Evolutionary conservation across 2,113 vertebrate species (phyloP).

Genomic region (Saguinus midas): DNA sequence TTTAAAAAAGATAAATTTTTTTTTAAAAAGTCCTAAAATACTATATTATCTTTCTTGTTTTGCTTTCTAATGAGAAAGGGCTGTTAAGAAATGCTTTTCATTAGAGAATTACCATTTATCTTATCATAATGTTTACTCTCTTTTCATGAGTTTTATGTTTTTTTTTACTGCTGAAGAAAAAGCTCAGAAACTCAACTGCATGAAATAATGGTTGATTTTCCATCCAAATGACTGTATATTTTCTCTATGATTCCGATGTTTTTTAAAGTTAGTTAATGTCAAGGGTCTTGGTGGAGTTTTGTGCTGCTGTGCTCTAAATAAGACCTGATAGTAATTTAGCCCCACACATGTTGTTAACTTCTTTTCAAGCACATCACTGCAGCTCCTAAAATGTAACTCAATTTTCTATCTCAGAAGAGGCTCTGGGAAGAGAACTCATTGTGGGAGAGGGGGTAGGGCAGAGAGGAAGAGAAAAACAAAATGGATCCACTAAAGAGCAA

Average conservation of each 20-base stretch:
- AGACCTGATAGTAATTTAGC: background rate
- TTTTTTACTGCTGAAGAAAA: conserved; percentile 18
- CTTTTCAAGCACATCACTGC: background rate
- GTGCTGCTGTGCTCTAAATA: background rate
- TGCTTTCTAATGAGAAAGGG: background rate
- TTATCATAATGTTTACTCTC: conserved; percentile 67
- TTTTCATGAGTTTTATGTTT: conserved; percentile 45
- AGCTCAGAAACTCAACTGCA: background rate
- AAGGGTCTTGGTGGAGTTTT: background rate
- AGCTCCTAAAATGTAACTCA: conserved; percentile 34
- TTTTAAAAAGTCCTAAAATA: conserved; percentile 16
- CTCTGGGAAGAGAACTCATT: background rate
- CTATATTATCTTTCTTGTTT: conserved; percentile 43
- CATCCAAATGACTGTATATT: background rate
- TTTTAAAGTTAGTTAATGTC: background rate
- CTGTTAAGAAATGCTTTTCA: conserved; percentile 57
- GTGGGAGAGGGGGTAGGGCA: rapidly evolving
- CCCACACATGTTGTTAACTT: background rate
- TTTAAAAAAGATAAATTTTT: conserved; percentile 56
- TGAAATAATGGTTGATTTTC: conserved; percentile 46
- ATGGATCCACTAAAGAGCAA: background rate
- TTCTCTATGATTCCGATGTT: background rate
- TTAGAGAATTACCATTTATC: conserved; percentile 64
- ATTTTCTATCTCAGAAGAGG: background rate
- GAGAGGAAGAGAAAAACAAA: background rate